These are phyloP conservation scores for Podargus strigoides DNA, from an alignment of 2,797 vertebrate species.

Conservation along the genomic window DNA sequence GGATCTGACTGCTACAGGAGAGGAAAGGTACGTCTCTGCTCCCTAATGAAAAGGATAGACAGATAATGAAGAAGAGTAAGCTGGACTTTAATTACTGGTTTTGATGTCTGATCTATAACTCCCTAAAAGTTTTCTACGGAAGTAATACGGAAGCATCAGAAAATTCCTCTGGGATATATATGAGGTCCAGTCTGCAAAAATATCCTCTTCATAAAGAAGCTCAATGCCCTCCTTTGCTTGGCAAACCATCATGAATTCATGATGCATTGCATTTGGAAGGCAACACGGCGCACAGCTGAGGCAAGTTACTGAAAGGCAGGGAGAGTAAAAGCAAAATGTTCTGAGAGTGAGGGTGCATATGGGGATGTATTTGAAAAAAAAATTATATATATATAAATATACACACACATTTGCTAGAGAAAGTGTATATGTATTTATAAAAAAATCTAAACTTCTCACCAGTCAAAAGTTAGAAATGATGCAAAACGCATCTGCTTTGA, in stretches of 20 bases:
- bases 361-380: conserved; percentile 62
- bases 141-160: conserved; percentile 73
- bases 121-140: conserved; percentile 68
- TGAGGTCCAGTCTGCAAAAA: conserved; percentile 75
- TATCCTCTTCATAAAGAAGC: conserved; percentile 72
- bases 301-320: conserved; percentile 57
- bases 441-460: conserved; percentile 52
- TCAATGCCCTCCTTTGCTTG: conserved; percentile 70
- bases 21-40: conserved; percentile 28
- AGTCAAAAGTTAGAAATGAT: conserved; percentile 66
- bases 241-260: conserved; percentile 70
- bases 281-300: conserved; percentile 71
- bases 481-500: conserved; percentile 63
- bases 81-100: conserved; percentile 73
- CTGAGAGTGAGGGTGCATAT: conserved; percentile 61
- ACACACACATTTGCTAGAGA: conserved; percentile 62
- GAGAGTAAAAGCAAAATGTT: conserved; percentile 67
- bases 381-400: conserved; percentile 64
- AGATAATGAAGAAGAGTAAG: conserved; percentile 63
- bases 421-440: conserved; percentile 65
- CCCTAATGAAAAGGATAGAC: conserved; percentile 64
- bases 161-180: conserved; percentile 76
- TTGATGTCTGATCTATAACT: conserved; percentile 74
- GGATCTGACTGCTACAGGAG: conserved; percentile 16
- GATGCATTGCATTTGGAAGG: conserved; percentile 72